A percentile compares a stretch with the other conserved stretches of the same genome.
phyloP scores from a whole-genome alignment of 1,140 invertebrate genomes.

The Anoplolepis gracilipes region DNA sequence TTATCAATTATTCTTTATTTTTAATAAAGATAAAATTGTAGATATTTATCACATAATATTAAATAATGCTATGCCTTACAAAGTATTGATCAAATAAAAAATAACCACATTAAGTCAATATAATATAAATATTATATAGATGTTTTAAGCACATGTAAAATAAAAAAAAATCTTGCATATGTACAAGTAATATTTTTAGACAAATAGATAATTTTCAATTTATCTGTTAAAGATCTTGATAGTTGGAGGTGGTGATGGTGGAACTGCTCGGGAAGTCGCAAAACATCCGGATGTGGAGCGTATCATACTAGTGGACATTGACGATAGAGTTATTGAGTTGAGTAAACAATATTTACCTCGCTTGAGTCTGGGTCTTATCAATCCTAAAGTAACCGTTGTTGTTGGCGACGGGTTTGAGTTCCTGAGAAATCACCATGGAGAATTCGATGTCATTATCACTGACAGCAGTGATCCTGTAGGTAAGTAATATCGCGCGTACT shows the following conservation, averaged over 20 bases:
- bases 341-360: conserved; percentile 96
- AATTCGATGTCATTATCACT: conserved; percentile 99
- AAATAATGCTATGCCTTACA: not conserved
- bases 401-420: conserved; percentile 98
- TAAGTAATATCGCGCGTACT: conserved; percentile 74
- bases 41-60: not conserved
- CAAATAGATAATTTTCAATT: conserved; percentile 10
- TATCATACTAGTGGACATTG: conserved; percentile 96
- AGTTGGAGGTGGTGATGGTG: conserved; percentile 99
- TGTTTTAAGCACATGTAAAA: not conserved
- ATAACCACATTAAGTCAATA: not conserved
- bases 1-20: not conserved
- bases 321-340: conserved; percentile 95
- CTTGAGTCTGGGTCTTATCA: conserved; percentile 95
- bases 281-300: conserved; percentile 96
- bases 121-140: not conserved
- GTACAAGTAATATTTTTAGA: not conserved
- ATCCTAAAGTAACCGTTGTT: conserved; percentile 93
- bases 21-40: not conserved
- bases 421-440: conserved; percentile 93
- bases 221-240: conserved; percentile 91
- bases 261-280: conserved; percentile 96
- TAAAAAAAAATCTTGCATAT: too few relatives aligned
- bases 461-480: conserved; percentile 98
- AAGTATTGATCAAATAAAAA: too few relatives aligned